Conservation (phyloP, 1,140 invertebrate genomes). For the Lamellibrachia luymesi region DNA sequence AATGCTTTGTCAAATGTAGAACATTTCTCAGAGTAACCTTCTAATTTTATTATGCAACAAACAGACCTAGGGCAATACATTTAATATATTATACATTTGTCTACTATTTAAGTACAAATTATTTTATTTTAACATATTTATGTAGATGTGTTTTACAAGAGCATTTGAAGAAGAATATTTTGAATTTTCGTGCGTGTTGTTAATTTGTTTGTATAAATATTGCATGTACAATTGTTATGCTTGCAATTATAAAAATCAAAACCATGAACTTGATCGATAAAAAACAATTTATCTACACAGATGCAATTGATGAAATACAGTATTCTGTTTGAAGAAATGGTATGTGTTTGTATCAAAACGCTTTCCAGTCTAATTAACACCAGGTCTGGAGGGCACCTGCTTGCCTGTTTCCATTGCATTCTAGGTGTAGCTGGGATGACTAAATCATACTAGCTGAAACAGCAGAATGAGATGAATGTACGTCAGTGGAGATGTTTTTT, state of each 20-base stretch:
- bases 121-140: neutral
- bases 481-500: neutral
- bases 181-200: too few species aligned
- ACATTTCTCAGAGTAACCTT: neutral
- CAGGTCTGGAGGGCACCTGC: neutral
- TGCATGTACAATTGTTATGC: too few species aligned
- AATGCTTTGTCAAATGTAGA: neutral
- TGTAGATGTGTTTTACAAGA: neutral
- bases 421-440: neutral
- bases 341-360: neutral
- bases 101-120: neutral
- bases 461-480: neutral
- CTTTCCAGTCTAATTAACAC: neutral
- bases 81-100: neutral
- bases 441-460: too few species aligned
- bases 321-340: neutral
- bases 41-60: too few species aligned
- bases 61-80: neutral
- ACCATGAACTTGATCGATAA: too few species aligned
- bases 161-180: too few species aligned
- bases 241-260: too few species aligned
- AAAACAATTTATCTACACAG: too few species aligned
- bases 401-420: neutral
- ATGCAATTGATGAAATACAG: too few species aligned
- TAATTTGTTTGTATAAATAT: too few species aligned